Evolutionary conservation across 2,113 vertebrate species (phyloP).

Genomic region (Coryphaenoides rupestris): DNA sequence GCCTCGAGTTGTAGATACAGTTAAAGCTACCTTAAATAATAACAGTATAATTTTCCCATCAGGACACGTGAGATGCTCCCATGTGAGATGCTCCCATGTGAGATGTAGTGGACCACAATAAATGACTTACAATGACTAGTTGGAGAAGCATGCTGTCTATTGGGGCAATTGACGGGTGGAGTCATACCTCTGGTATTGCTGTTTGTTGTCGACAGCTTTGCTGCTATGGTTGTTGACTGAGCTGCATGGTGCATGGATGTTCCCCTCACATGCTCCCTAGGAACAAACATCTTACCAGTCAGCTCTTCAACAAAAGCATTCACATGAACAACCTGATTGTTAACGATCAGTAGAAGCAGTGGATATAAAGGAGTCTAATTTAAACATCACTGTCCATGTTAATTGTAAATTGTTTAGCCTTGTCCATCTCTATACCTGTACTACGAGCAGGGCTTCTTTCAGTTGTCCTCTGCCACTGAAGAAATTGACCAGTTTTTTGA

Average conservation of each 20-base stretch:
- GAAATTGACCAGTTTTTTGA: conserved; percentile 87
- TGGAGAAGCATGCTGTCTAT: not conserved
- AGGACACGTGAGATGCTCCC: no score
- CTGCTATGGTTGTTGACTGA: conserved; percentile 59
- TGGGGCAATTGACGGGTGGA: not conserved
- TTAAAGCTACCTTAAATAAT: no score
- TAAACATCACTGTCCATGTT: not conserved
- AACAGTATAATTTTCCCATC: no score
- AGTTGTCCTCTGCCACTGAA: conserved; percentile 91
- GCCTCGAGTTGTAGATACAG: no score
- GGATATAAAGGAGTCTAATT: not conserved
- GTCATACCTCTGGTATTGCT: conserved; percentile 82
- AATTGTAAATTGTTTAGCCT: not conserved
- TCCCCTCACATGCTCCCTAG: conserved; percentile 93
- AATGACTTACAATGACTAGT: no score
- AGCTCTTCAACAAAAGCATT: no score
- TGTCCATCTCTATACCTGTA: conserved; percentile 80
- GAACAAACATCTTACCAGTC: not conserved
- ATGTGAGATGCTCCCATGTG: no score
- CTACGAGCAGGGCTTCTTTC: conserved; percentile 86
- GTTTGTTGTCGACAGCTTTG: conserved; percentile 69
- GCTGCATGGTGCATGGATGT: conserved; percentile 75
- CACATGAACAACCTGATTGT: no score
- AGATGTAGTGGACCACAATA: no score
- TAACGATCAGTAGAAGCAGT: no score